A percentile compares a stretch with the other conserved stretches of the same genome.
Conservation (phyloP, 2,797 vertebrate species). For the Taeniopygia guttata region DNA sequence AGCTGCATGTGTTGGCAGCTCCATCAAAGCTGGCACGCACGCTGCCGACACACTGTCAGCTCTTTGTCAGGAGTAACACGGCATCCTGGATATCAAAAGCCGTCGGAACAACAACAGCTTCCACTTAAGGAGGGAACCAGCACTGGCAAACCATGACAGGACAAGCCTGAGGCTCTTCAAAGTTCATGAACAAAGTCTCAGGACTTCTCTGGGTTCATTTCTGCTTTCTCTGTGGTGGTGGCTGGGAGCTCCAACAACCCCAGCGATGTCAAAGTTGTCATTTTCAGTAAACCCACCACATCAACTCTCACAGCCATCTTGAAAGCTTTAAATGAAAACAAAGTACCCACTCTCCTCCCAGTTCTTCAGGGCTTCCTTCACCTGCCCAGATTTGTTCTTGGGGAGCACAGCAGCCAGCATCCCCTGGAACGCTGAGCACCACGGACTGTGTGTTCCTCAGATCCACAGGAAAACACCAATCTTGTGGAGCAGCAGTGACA, state of each 20-base stretch:
- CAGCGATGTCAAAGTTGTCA: accelerated
- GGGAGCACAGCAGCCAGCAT: neutral
- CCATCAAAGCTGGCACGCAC: neutral
- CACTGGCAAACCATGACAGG: neutral
- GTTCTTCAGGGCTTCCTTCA: neutral
- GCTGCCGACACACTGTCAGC: neutral
- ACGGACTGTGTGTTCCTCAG: neutral
- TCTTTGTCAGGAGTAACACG: neutral
- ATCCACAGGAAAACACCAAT: slow-evolving; percentile 11
- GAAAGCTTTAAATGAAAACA: neutral
- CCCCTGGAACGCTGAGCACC: accelerated
- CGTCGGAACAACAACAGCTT: neutral
- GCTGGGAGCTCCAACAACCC: neutral
- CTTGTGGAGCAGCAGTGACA: slow-evolving; percentile 70
- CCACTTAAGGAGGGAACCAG: neutral
- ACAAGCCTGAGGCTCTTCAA: neutral
- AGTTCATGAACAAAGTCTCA: neutral
- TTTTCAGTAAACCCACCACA: neutral
- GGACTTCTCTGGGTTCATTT: neutral
- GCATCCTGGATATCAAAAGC: neutral
- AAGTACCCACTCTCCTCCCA: neutral
- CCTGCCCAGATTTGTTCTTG: accelerated
- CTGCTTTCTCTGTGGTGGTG: accelerated
- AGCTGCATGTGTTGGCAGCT: neutral
- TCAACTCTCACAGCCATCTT: neutral